Percentiles rank a stretch among this genome's conserved stretches.
These are phyloP conservation scores for Bellardia pandia DNA, from an alignment of 2,888 invertebrate genomes.

Conservation along the genomic window DNA sequence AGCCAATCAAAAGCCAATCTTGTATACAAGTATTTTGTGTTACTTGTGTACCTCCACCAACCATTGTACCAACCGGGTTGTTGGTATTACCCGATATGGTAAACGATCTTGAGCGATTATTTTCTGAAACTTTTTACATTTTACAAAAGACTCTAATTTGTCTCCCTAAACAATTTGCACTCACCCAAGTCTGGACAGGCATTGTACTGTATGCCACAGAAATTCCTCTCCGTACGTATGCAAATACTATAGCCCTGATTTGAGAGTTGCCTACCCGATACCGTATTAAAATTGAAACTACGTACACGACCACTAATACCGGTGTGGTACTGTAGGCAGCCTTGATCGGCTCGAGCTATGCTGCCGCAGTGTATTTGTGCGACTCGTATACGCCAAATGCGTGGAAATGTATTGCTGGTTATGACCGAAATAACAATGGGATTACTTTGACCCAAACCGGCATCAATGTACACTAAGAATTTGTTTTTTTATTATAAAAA, in stretches of 20 bases:
- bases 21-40: conserved; percentile 89
- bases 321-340: conserved; percentile 83
- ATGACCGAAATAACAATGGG: conserved; percentile 93
- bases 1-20: conserved; percentile 93
- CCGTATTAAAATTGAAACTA: conserved; percentile 93
- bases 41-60: conserved; percentile 87
- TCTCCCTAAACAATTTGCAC: conserved; percentile 38
- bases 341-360: conserved; percentile 86
- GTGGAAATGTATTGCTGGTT: conserved; percentile 90
- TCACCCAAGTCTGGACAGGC: conserved; percentile 89
- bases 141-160: background rate
- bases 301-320: conserved; percentile 92
- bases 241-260: conserved; percentile 96
- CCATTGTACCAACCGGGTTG: conserved; percentile 88
- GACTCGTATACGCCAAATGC: conserved; percentile 92
- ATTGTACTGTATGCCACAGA: conserved; percentile 93
- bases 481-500: background rate
- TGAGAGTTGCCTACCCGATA: conserved; percentile 90
- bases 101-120: conserved; percentile 90
- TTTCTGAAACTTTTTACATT: conserved; percentile 85
- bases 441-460: conserved; percentile 88
- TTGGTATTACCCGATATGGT: conserved; percentile 92
- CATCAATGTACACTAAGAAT: conserved; percentile 91
- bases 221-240: conserved; percentile 92
- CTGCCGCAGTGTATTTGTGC: conserved; percentile 92